Base-by-base conservation (phyloP, 2,888 invertebrate species). In the Gandaritis pyraliata region DNA sequence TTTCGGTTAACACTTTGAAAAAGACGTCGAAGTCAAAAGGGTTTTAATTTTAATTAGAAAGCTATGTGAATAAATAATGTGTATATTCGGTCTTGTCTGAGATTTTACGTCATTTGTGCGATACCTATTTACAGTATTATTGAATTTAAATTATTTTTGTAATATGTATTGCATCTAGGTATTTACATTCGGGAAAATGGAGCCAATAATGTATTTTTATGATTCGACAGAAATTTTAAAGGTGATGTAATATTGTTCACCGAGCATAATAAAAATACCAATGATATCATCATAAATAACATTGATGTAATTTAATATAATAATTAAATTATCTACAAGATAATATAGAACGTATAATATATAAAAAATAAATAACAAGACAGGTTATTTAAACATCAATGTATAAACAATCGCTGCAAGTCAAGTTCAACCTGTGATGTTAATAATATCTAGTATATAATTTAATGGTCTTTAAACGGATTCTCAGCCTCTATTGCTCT, bases 371-470 rank as follows among this genome's bases (percentile, higher is more conserved):
- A 16, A 23, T n/a, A 47, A 45, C 38, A 45, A 8, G 3, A 51
- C 63, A 55, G 23, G 47, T 58, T 50, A 52, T 2, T 67, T 69
- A 71, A 68, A 41, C 47, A 67, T 68, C 51, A 50, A 70, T 72
- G 57, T 52, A 68, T 69, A 58, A 65, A 70, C 64, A 65, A 65
- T 65, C 69, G 77, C 75, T 78, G 75, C 73, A 58, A 85, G 83
- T 83, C 87, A 86, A 89, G 86, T 88, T 83, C 81, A 86, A 85
- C 88, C 72, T 71, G 83, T 79, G 75, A 71, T 73, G 78, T 74
- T 85, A 85, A 87, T 88, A 83, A 82, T 74, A 73, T 69, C 76
- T 77, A 75, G 74, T 80, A 72, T 81, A 77, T 83, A 84, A 87
- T 87, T 86, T 80, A 77, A 78, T 74, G 74, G 76, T 82, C 82